Evolutionary conservation across 2,113 vertebrate species (phyloP), one percentile per base, ranked within the genome.

Genomic region (Eurystomus gularis): DNA sequence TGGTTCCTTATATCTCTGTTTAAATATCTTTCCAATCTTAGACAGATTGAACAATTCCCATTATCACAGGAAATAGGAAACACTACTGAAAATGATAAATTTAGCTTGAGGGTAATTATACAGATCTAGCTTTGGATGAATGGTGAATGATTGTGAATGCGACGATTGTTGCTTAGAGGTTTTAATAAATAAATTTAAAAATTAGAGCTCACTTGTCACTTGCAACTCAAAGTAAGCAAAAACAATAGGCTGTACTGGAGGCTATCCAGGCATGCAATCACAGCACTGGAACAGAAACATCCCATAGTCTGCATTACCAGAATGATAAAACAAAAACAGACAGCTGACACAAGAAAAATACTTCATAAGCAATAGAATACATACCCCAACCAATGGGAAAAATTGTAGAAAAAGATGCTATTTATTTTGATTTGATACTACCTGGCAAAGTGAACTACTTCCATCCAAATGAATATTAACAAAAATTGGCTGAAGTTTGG

Each of bases 121-220:
- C 15, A 71, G 51, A 70, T 60, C 15, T 3, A 29, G 86, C 72
- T 83, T 9, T 48, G 79, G 29, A 68, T 55, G 85, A 94, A 90
- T 93, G n/a, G 14, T 9, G 58, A 54, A 51, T 87, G 79, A 91
- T 71, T 94, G 79, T 40, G 16, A 92, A 73, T 93, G 69, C 82
- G 69, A 88, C 78, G 72, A 92, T 8, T 86, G 92, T 76, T 96
- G 88, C 90, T 90, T 60, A 16, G 55, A 62, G 55, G 23, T 86
- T 93, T 90, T 93, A 92, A 94, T 88, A 78, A 94, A 88, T 86
- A 92, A 94, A 96, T 94, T 92, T 31, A 78, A 92, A 94, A 92
- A 95, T 96, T 95, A 95, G 86, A 88, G 85, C 76, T 92, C 86
- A 5, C 42, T 93, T 83, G 86, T 71, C 90, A 51, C 90, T 96